Conservation (phyloP, 2,113 vertebrate genomes). For the Myotis brandtii region DNA sequence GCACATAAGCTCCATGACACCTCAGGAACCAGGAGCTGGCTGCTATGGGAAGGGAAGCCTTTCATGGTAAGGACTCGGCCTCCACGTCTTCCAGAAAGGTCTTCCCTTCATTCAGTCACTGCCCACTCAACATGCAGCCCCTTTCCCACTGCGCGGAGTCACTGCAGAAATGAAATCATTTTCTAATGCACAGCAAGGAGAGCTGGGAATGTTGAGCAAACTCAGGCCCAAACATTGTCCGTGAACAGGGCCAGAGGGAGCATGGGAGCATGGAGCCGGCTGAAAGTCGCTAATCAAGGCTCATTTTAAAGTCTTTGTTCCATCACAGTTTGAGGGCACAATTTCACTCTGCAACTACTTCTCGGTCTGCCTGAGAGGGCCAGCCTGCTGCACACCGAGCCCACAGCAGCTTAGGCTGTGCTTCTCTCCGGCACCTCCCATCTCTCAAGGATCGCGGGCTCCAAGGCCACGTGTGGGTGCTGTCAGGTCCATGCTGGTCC, state of each 20-base stretch:
- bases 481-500: background rate
- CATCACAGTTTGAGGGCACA: too few species aligned
- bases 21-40: background rate
- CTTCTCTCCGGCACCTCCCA: rapidly evolving
- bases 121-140: background rate
- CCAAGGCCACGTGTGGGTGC: rapidly evolving
- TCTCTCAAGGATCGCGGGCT: background rate
- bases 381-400: background rate
- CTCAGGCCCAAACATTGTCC: background rate
- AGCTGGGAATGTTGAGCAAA: too few species aligned
- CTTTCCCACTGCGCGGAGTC: rapidly evolving
- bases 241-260: background rate
- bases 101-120: background rate
- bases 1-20: background rate
- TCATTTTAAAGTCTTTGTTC: background rate
- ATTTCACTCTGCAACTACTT: too few species aligned
- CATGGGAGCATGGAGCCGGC: background rate
- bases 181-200: background rate
- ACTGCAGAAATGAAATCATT: too few species aligned
- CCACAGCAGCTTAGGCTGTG: too few species aligned
- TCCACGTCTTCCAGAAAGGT: background rate
- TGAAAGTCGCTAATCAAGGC: rapidly evolving
- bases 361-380: background rate
- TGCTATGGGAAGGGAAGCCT: background rate
- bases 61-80: rapidly evolving